These are phyloP conservation scores for Neostethus bicornis DNA, from an alignment of 2,797 vertebrate species.

Conservation along the genomic window DNA sequence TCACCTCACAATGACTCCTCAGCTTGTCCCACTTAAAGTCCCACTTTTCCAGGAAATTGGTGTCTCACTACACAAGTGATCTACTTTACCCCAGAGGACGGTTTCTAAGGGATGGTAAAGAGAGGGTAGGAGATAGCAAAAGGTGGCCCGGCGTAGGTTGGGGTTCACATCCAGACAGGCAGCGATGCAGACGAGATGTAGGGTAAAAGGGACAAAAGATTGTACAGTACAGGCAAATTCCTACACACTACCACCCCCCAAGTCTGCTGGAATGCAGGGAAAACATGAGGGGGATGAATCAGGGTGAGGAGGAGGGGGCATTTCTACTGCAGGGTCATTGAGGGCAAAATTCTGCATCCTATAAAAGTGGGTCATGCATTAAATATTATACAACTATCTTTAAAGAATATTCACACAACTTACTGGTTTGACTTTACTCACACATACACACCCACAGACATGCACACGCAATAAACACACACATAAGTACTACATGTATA, in stretches of 20 bases:
- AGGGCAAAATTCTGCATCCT: constrained; percentile 31
- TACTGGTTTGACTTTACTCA: constrained; percentile 36
- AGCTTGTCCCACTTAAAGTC: neutral
- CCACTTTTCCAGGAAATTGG: constrained; percentile 4
- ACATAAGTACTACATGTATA: no score
- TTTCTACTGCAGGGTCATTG: constrained; percentile 40
- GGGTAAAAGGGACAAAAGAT: constrained; percentile 58
- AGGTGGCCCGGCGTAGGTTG: constrained; percentile 1
- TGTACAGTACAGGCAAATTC: constrained; percentile 51
- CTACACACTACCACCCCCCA: constrained; percentile 23
- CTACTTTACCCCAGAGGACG: constrained; percentile 13
- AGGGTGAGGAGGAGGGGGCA: constrained; percentile 36
- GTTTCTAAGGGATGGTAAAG: neutral
- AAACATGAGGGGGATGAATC: constrained; percentile 16
- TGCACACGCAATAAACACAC: no score
- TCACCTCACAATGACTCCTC: neutral
- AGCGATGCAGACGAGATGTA: constrained; percentile 41
- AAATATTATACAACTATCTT: constrained; percentile 67
- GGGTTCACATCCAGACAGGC: constrained; percentile 19
- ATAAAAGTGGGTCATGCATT: constrained; percentile 64
- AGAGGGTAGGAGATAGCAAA: neutral
- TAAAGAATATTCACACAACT: constrained; percentile 61
- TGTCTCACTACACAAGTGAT: constrained; percentile 3
- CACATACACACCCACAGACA: constrained; percentile 11
- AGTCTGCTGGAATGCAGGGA: constrained; percentile 51